These are phyloP conservation scores for Phalacrocorax pelagicus DNA, from an alignment of 2,113 vertebrate species.

Conservation along the genomic window DNA sequence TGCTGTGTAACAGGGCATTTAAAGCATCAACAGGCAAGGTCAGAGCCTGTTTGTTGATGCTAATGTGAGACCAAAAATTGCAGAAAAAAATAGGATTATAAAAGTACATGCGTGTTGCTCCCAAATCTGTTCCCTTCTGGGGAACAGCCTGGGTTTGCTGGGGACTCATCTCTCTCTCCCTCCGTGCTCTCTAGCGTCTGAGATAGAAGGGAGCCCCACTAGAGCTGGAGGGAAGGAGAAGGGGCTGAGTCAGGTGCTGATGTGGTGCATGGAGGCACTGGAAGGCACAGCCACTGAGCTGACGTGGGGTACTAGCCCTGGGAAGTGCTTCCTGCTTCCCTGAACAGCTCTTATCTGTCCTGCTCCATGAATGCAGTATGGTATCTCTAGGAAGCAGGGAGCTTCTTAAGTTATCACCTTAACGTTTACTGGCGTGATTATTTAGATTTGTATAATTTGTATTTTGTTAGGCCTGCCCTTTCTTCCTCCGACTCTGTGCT, in stretches of 20 bases:
- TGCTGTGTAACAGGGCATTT: constrained; percentile 58
- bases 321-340: background rate
- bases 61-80: constrained; percentile 10
- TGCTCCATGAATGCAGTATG: background rate
- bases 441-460: background rate
- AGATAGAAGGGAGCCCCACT: background rate
- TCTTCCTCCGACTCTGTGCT: background rate
- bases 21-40: constrained; percentile 52
- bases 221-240: background rate
- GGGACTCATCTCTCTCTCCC: background rate
- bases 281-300: background rate
- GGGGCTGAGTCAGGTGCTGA: background rate
- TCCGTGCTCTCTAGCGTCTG: background rate
- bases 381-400: background rate
- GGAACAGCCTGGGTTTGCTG: background rate
- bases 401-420: background rate
- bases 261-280: background rate
- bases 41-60: constrained; percentile 28
- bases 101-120: background rate
- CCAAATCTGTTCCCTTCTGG: background rate
- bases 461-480: background rate
- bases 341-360: background rate
- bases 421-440: background rate
- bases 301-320: background rate
- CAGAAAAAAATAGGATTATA: constrained; percentile 43